Base-by-base conservation (phyloP, 2,888 invertebrate genomes). In the Cantharis flavilabris region DNA sequence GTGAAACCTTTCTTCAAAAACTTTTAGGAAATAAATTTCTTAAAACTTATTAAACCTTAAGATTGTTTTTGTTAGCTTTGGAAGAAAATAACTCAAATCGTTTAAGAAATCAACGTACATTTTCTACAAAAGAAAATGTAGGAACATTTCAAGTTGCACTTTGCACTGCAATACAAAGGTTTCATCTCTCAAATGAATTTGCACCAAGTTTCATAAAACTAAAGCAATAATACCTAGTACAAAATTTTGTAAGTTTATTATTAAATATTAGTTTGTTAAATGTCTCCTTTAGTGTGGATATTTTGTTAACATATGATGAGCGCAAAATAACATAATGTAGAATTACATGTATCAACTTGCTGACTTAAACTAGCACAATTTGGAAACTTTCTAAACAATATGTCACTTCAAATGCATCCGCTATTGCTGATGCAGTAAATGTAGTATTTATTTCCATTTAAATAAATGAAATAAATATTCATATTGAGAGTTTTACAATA, bases 371-470 rank as follows among this genome's bases (percentile, higher is more conserved):
- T 73, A 80, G 75, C 74, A 49, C 49, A 49, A 78, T 81, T 75
- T 79, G 73, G 65, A 75, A 80, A 81, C 80, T 80, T 76, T 73
- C 73, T 72, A 79, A 67, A 78, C 77, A 77, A 77, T 77, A 77
- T 77, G 77, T 77, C 77, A 77, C 77, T 77, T 72, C 77, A 77
- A n/a, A 49, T 69, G 72, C 67, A 74, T 69, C 74, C 64, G 69
- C 65, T 73, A 16, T 67, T 71, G 62, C 76, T 49, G 49, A 49
- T 49, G 49, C 49, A n/a, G 49, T 49, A 49, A 49, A n/a, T 11
- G 9, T 49, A 49, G 16, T 16, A 16, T n/a, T n/a, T 49, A 49
- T 49, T 49, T 49, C 13, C n/a, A n/a, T 49, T 49, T 49, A 49
- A 49, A n/a, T 49, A n/a, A n/a, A 33, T 33, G 26, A 26, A 26